Evolutionary conservation across 2,113 vertebrate species (phyloP), one percentile per base, ranked within the genome.

Genomic region (Lophura nycthemera): DNA sequence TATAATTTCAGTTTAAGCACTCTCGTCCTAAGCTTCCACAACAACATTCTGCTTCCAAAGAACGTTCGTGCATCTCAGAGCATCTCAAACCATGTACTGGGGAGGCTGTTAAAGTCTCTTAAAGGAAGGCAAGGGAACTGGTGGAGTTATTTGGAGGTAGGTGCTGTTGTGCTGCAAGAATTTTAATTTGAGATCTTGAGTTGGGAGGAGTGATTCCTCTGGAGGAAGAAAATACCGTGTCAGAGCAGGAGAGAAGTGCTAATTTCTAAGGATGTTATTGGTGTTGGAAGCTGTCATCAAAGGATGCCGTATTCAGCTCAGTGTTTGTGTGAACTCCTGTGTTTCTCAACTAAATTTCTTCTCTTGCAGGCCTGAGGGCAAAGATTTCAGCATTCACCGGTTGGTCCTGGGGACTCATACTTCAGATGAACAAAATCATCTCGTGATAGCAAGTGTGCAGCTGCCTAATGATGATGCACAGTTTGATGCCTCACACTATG

Each of bases 401-500:
- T 96, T 99, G 76, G 99, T 99, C 60, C 97, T 99, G 76, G 99
- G 99, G 47, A 99, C 99, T 18, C 99, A 99, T 88, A 99, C 99
- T 0, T 99, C 99, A 2, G 99, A 99, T 96, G 99, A 99, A 27
- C 99, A 99, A 74, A 99, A 99, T 85, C 99, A 99, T 86, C 98
- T 99, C 21, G 99, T 99, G 60, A 99, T 99, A 36, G 99, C 99
- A 4, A 99, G 99, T 0, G 99, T 99, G 90, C 99, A 99, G 92
- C 97, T 99, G 69, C 99, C 99, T 20, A 99, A 99, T 4, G 99
- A 99, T 4, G 99, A 99, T 30, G 99, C 99, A 3, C 99, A 99
- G 96, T 99, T 99, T 95, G 99, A 99, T 96, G 99, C 99, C 11
- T 99, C 99, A 2, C 99, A 99, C 97, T 99, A 99, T 14, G 99